phyloP scores from a whole-genome alignment of 2,797 vertebrate genomes.

The Liparis tanakae region DNA sequence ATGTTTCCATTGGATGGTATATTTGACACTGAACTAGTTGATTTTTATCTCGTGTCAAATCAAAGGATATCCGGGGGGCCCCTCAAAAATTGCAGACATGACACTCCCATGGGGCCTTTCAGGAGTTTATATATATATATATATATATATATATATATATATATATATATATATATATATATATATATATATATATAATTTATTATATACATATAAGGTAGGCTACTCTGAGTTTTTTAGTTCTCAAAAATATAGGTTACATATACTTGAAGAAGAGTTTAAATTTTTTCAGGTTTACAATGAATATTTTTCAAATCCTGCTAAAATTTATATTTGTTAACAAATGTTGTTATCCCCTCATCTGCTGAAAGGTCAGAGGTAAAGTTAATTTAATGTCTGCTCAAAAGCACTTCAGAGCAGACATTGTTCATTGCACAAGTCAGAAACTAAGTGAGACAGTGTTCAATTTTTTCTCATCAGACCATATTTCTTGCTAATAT shows the following conservation, averaged over 20 bases:
- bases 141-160: neutral
- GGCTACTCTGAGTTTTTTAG: neutral
- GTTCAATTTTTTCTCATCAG: neutral
- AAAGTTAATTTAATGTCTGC: neutral
- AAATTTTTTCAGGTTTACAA: neutral
- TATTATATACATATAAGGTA: neutral
- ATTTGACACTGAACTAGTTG: too few species aligned
- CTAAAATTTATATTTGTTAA: neutral
- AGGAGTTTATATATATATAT: too few species aligned
- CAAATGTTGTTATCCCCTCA: neutral
- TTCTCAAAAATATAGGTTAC: neutral
- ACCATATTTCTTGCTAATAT: neutral
- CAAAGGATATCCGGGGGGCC: too few species aligned
- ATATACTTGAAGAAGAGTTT: neutral
- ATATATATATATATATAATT: too few species aligned
- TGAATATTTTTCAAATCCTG: neutral
- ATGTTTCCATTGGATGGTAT: too few species aligned
- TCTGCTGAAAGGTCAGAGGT: slow-evolving; percentile 10
- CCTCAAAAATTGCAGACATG: too few species aligned
- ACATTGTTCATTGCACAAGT: neutral
- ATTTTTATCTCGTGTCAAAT: too few species aligned
- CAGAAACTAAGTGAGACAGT: neutral
- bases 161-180: neutral
- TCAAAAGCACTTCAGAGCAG: neutral
- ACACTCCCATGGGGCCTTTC: too few species aligned